A percentile compares a stretch with the other conserved stretches of the same genome.
Evolutionary conservation across 2,888 invertebrate genomes (phyloP).

Genomic region (Drosophila heteroneura): DNA sequence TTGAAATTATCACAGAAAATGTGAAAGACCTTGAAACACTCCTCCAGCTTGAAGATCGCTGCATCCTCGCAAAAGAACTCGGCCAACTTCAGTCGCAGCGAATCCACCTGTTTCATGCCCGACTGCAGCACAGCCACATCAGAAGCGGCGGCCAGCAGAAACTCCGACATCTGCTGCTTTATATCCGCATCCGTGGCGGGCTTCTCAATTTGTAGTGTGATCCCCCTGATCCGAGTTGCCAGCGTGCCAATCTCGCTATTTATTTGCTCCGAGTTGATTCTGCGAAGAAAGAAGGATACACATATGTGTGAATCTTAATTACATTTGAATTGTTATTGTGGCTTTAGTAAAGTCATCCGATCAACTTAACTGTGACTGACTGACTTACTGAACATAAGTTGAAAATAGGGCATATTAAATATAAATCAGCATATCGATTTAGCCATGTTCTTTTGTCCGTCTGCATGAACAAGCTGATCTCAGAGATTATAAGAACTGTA

Average conservation of each 20-base stretch:
- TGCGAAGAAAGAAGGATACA: constrained; percentile 72
- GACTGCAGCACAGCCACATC: constrained; percentile 92
- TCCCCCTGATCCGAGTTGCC: constrained; percentile 91
- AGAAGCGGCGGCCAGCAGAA: constrained; percentile 91
- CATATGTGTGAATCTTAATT: background rate
- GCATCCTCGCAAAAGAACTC: constrained; percentile 98
- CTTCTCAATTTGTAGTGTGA: constrained; percentile 92
- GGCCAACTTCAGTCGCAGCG: constrained; percentile 91
- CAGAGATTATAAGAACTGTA: background rate
- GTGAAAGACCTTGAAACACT: constrained; percentile 96
- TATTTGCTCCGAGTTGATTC: constrained; percentile 95
- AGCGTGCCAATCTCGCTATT: constrained; percentile 94
- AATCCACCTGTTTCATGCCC: constrained; percentile 93
- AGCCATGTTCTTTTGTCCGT: too few species aligned
- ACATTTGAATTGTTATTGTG: background rate
- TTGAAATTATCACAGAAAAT: constrained; percentile 95
- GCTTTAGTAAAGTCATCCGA: background rate
- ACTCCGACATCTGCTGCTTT: constrained; percentile 94
- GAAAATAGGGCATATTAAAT: background rate
- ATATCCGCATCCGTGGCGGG: constrained; percentile 92
- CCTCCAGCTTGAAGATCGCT: constrained; percentile 95
- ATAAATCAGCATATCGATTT: background rate
- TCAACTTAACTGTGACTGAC: background rate
- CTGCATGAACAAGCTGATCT: background rate
- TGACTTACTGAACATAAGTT: background rate